Conservation (phyloP, 2,797 vertebrate species). For the Fistularia tabacaria region DNA sequence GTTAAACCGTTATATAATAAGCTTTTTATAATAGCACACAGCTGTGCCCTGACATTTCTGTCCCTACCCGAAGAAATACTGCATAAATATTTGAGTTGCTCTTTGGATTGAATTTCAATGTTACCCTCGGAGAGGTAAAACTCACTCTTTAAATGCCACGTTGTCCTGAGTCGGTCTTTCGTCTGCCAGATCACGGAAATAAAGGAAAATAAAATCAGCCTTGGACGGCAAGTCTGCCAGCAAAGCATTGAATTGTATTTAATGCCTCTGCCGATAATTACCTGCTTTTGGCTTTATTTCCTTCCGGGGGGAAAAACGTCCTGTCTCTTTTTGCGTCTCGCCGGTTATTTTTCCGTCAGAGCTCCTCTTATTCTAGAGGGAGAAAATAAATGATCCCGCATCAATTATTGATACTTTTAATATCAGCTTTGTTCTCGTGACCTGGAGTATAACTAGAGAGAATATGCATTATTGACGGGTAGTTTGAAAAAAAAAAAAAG, state of each 20-base stretch:
- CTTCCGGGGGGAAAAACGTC: background rate
- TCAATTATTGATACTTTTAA: background rate
- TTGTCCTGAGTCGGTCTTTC: slow-evolving; percentile 17
- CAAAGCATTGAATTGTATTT: background rate
- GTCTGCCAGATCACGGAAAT: slow-evolving; percentile 30
- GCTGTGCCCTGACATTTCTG: no score
- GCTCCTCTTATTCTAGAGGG: slow-evolving; percentile 31
- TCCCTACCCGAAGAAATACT: no score
- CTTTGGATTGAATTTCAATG: background rate
- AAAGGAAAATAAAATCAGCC: slow-evolving; percentile 3
- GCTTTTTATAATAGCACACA: no score
- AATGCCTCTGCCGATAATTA: background rate
- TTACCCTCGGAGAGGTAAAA: slow-evolving; percentile 16
- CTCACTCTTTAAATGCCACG: slow-evolving; percentile 41
- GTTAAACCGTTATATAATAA: no score
- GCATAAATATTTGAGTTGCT: background rate
- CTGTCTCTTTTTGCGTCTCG: slow-evolving; percentile 1
- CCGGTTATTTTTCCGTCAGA: slow-evolving; percentile 12
- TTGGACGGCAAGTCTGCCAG: background rate
- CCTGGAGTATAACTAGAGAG: no score
- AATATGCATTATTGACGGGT: no score
- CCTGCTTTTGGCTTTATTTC: slow-evolving; percentile 26
- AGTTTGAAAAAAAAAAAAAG: background rate
- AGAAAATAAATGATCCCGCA: background rate
- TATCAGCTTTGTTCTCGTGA: background rate